phyloP scores from a whole-genome alignment of 1,140 invertebrate species.

The Drosophila carrolli region DNA sequence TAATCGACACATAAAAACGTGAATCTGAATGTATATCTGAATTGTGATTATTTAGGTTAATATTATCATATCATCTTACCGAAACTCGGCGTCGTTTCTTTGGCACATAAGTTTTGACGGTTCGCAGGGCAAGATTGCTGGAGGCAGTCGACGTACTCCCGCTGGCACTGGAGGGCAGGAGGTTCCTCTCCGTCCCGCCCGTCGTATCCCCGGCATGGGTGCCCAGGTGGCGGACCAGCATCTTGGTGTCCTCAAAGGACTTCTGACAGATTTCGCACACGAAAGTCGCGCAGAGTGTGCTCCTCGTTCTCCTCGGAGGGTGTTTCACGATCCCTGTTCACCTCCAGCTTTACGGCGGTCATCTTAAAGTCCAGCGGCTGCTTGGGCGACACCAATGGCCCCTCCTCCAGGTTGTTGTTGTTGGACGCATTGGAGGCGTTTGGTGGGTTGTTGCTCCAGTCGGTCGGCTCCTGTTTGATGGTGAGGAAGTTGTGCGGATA shows the following conservation, averaged over 20 bases:
- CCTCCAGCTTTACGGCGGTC: conserved; percentile 69
- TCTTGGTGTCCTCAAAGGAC: conserved; percentile 92
- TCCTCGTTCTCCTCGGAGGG: conserved; percentile 62
- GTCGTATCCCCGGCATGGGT: conserved; percentile 86
- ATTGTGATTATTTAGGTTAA: not conserved
- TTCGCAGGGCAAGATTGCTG: conserved; percentile 70
- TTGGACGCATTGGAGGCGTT: conserved; percentile 39
- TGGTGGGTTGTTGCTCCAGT: conserved; percentile 84
- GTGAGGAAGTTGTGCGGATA: conserved; percentile 85
- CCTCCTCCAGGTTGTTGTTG: conserved; percentile 58
- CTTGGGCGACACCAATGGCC: conserved; percentile 57
- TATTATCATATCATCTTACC: conserved; percentile 66
- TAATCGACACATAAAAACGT: no score
- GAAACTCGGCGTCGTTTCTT: conserved; percentile 86
- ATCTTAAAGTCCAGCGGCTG: conserved; percentile 79
- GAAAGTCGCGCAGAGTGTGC: conserved; percentile 84
- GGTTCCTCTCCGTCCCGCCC: conserved; percentile 15
- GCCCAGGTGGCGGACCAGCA: conserved; percentile 92
- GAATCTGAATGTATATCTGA: no score
- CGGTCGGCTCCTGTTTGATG: conserved; percentile 86
- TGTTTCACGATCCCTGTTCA: conserved; percentile 40
- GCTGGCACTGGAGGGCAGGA: conserved; percentile 29
- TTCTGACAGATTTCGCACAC: conserved; percentile 93
- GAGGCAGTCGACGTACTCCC: conserved; percentile 44
- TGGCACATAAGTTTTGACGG: conserved; percentile 86